Base-by-base conservation (phyloP, 2,888 invertebrate genomes). In the Lomographa bimaculata region DNA sequence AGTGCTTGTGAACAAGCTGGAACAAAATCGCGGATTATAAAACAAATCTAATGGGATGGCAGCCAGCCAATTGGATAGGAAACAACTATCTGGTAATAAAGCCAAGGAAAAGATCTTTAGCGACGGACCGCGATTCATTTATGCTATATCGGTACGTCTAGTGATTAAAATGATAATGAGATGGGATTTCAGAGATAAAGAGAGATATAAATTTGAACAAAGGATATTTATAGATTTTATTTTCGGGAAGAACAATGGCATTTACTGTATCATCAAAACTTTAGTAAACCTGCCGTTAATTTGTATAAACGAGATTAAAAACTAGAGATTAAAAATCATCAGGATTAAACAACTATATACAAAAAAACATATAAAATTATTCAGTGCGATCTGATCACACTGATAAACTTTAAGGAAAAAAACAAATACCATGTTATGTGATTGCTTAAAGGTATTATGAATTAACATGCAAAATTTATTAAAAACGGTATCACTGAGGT, bases 1-100 rank as follows among this genome's bases (percentile, higher is more conserved):
- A 28, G 91, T 82, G 46, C 83, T 90, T 7, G 90, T 91, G 75
- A 90, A 92, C 1, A 65, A 53, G 55, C 6, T 46, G 18, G 7
- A 33, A 35, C 29, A 29, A 30, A 30, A 41, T 14, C 4, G 14
- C 14, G 4, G 25, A 24, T 33, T 33, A 33, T 24, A 33, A 33
- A 33, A 18, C 33, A 18, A 26, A 34, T 26, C 25, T 34, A 34
- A 34, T 26, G 12, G 25, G 12, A 34, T 34, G 25, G 34, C 34
- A 25, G 8, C 10, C 11, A 4, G 34, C 34, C 26, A 34, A 25
- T 9, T 34, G 26, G 34, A 34, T 25, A 34, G 33, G 17, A 18
- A 33, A 26, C 33, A n/a, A 26, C 12, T 26, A 18, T 24, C 18
- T 8, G 6, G 25, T 25, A 28, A 37, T 37, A 37, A 28, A 37